phyloP scores from a whole-genome alignment of 1,140 invertebrate genomes.

The Coptotermes formosanus region DNA sequence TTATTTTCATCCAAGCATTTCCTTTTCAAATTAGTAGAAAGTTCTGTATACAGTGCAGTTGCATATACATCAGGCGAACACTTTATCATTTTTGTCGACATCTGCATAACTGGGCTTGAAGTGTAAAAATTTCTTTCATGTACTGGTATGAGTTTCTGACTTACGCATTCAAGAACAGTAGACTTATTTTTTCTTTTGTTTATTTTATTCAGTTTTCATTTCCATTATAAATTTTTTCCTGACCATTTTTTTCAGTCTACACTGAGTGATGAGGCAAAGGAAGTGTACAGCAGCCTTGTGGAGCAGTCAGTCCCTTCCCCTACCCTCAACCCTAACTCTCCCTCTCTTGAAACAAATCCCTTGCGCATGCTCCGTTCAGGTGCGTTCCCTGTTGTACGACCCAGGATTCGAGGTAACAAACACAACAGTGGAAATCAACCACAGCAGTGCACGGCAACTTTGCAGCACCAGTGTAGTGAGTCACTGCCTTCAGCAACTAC shows the following conservation, averaged over 20 bases:
- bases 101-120: neutral
- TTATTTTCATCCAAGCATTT: too few species aligned
- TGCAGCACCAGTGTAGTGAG: conserved; percentile 35
- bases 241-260: conserved; percentile 55
- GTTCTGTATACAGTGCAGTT: too few species aligned
- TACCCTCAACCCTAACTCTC: neutral
- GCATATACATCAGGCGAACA: too few species aligned
- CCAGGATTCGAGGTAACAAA: conserved; percentile 59
- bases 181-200: conserved; percentile 35
- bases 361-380: conserved; percentile 69
- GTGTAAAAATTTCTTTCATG: neutral
- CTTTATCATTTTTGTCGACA: conserved; percentile 39
- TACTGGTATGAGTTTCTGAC: neutral
- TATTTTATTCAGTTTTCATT: conserved; percentile 35
- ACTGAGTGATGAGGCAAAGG: conserved; percentile 67
- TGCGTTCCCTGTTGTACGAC: conserved; percentile 58
- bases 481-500: conserved; percentile 36
- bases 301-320: conserved; percentile 61
- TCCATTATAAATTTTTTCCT: conserved; percentile 34
- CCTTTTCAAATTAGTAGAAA: too few species aligned
- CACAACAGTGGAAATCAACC: conserved; percentile 42
- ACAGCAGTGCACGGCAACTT: conserved; percentile 35
- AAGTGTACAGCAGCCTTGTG: conserved; percentile 88
- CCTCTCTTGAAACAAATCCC: conserved; percentile 62
- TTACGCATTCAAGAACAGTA: neutral